phyloP scores from a whole-genome alignment of 2,797 vertebrate genomes.

The Poecilia gillii region DNA sequence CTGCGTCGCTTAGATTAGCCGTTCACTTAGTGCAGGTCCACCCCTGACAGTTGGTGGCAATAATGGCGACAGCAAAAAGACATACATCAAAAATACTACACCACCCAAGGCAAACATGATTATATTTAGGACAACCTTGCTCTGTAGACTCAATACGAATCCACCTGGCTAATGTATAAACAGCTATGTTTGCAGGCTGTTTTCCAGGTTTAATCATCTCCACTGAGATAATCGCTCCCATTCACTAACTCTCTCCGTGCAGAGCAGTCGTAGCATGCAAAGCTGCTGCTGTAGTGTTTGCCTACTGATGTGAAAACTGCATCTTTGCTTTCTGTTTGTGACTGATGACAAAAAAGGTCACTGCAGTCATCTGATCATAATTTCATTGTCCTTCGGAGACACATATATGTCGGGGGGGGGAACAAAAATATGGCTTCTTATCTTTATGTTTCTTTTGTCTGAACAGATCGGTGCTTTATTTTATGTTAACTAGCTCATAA shows the following conservation, averaged over 20 bases:
- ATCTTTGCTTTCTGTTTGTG: slow-evolving; percentile 38
- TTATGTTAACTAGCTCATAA: slow-evolving; percentile 9
- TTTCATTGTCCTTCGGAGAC: slow-evolving; percentile 17
- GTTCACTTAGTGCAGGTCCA: slow-evolving; percentile 47
- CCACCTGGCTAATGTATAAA: slow-evolving; percentile 36
- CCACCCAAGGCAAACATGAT: slow-evolving; percentile 32
- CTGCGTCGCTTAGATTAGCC: slow-evolving; percentile 23
- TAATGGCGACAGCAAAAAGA: slow-evolving; percentile 21
- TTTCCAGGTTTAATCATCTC: slow-evolving; percentile 48
- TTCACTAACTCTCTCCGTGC: not conserved
- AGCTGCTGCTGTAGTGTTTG: slow-evolving; percentile 39
- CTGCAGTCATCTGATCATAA: slow-evolving; percentile 42
- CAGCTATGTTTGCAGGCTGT: slow-evolving; percentile 32
- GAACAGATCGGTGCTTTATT: not conserved
- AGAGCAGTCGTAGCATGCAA: slow-evolving; percentile 43
- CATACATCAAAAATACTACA: slow-evolving; percentile 33
- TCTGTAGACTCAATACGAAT: slow-evolving; percentile 38
- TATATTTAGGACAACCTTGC: slow-evolving; percentile 40
- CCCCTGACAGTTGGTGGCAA: slow-evolving; percentile 45
- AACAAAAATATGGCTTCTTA: slow-evolving; percentile 15
- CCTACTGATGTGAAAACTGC: slow-evolving; percentile 35
- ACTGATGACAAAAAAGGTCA: slow-evolving; percentile 57
- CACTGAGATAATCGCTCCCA: slow-evolving; percentile 44
- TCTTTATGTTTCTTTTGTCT: slow-evolving; percentile 19
- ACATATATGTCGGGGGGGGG: slow-evolving; percentile 22